Evolutionary conservation across 2,888 invertebrate species (phyloP).

Genomic region (Branchipolynoe longqiensis): DNA sequence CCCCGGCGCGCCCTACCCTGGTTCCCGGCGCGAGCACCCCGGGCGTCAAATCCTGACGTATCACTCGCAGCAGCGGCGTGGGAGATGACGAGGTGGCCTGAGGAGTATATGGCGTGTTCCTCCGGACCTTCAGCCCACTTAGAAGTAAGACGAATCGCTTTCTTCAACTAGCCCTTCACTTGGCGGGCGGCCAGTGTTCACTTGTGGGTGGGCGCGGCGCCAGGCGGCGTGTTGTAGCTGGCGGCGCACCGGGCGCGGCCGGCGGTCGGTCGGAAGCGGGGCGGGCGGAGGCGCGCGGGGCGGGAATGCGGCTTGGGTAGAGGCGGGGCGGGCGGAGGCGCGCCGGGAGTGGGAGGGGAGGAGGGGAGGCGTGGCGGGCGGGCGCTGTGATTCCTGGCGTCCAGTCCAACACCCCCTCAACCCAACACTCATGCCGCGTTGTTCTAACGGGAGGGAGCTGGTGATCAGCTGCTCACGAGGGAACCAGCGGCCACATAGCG

Average conservation of each 20-base stretch:
- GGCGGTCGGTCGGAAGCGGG: not conserved
- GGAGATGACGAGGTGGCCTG: too few species aligned
- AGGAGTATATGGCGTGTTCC: constrained; percentile 17
- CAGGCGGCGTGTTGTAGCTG: constrained; percentile 1
- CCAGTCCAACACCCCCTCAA: too few species aligned
- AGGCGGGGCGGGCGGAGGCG: not conserved
- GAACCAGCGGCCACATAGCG: too few species aligned
- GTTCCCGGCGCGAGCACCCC: too few species aligned
- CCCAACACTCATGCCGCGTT: too few species aligned
- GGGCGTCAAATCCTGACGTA: too few species aligned
- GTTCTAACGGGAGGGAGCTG: too few species aligned
- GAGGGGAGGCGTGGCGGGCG: not conserved
- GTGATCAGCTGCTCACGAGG: too few species aligned
- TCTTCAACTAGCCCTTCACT: not conserved
- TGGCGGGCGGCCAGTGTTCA: constrained; percentile 28
- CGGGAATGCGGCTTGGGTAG: too few species aligned
- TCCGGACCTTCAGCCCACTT: constrained; percentile 23
- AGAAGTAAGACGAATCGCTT: constrained; percentile 26
- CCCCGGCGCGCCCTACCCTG: too few species aligned
- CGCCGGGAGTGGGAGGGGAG: not conserved
- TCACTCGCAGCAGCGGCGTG: constrained; percentile 8
- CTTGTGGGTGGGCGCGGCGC: not conserved
- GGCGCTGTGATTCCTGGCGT: too few species aligned
- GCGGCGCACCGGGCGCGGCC: not conserved
- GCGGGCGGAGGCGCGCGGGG: not conserved